Evolutionary conservation across 2,113 vertebrate genomes (phyloP).

Genomic region (Calidris pygmaea): DNA sequence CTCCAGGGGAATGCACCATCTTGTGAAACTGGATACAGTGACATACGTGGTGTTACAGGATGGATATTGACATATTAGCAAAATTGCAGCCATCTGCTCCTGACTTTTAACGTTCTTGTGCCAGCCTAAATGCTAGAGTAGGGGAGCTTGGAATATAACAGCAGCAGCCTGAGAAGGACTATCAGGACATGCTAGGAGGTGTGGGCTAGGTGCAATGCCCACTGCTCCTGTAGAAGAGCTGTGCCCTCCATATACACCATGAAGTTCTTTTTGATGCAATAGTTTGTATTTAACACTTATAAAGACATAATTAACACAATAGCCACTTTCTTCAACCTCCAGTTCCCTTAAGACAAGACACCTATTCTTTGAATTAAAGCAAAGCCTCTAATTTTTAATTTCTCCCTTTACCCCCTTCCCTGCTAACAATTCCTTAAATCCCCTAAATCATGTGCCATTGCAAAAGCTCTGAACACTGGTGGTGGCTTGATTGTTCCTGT

Average conservation of each 20-base stretch:
- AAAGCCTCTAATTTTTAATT: background rate
- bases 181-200: background rate
- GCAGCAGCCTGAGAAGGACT: background rate
- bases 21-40: background rate
- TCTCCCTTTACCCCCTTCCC: background rate
- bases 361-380: background rate
- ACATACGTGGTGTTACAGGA: background rate
- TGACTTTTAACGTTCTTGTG: background rate
- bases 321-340: background rate
- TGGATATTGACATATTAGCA: background rate
- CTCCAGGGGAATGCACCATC: background rate
- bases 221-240: background rate
- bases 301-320: background rate
- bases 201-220: background rate
- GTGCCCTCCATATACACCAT: background rate
- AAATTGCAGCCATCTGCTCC: background rate
- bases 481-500: background rate
- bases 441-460: background rate
- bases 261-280: background rate
- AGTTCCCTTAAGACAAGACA: background rate
- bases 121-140: background rate
- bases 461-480: background rate
- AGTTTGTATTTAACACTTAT: background rate
- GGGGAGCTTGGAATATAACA: background rate
- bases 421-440: background rate